Evolutionary conservation across 2,888 invertebrate genomes (phyloP), one percentile per base, ranked within the genome.

Genomic region (Polymixis flavicincta): DNA sequence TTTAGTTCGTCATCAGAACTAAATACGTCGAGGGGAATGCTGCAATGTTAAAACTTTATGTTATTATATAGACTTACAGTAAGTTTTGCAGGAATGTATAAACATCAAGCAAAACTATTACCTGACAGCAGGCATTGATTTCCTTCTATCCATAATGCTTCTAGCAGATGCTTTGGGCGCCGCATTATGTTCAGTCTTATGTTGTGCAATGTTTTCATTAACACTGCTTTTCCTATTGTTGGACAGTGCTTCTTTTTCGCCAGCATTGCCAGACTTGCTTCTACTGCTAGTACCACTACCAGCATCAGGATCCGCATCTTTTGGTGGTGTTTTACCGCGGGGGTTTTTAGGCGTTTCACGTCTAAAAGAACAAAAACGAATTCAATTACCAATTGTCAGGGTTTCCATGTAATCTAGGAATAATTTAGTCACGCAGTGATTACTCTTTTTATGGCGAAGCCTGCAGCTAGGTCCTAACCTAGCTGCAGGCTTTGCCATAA

Each of bases 1-100:
- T 75, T 88, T 78, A 71, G 83, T 81, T 94, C 94, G 80, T 94
- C 94, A 87, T 94, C 93, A 42, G 93, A 90, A 88, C 92, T 93
- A 74, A 90, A 90, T 76, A 86, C 90, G 17, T 82, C 76, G 11
- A 78, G 7, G 3, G 75, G 82, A 50, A 71, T 73, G 57, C 89
- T 90, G 79, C 71, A 90, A 90, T 55, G 32, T 54, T 45, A 59
- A 60, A 37, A 77, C 8, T 59, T 32, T 28, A 54, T 25, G 2
- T 69, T 71, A 61, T 14, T 67, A 37, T 67, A 37, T 37, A 37
- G 2, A 2, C 0, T 0, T 28, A 59, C 32, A 52, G 13, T 25
- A n/a, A 42, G 4, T 28, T 61, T 55, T 63, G 3, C 48, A 65
- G 4, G n/a, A 65, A 70, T 55, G n/a, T 54, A 28, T 17, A 45